Base-by-base conservation (phyloP, 2,113 vertebrate species). In the Ia io region DNA sequence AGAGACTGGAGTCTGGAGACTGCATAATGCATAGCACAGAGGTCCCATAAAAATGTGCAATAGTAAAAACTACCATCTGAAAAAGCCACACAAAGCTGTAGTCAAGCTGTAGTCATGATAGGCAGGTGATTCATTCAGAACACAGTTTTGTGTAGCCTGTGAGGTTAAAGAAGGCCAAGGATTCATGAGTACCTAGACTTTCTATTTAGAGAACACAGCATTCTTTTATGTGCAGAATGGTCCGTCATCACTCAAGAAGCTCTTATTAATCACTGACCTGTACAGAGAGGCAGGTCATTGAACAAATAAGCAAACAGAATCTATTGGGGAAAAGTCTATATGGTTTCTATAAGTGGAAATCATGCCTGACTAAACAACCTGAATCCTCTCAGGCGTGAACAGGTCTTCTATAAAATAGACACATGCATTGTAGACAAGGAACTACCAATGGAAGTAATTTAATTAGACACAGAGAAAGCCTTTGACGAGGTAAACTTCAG, bases 181-280 rank as follows among this genome's bases (percentile, higher is more conserved):
- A 63, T 51, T 77, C 63, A 13, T 51, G 51, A 92, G 59, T 53
- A 71, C 37, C 47, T 42, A 47, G 25, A 88, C 25, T 82, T 96
- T 95, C 88, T 96, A 82, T 90, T 93, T 96, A 69, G 47, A 94
- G 95, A 93, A 85, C 47, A 93, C 84, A 88, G 17, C 32, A n/a
- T 84, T 91, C 28, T n/a, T 82, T 92, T 95, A 53, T 85, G 53
- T 92, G 11, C 79, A 92, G 11, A 94, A 78, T 42, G 32, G 2
- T 37, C 79, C 59, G 32, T 93, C 23, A 63, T 87, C 70, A 80
- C 56, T 90, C 79, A 63, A 94, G 90, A 79, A 88, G 20, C 79
- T 73, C 71, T 91, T 84, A 51, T 90, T 93, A 73, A 83, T 51
- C 90, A 90, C 32, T 96, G 84, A 93, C 86, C 93, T 80, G 30